A percentile compares a stretch with the other conserved stretches of the same genome.
Evolutionary conservation across 2,888 invertebrate genomes (phyloP).

Genomic region (Ennomos quercinarius): DNA sequence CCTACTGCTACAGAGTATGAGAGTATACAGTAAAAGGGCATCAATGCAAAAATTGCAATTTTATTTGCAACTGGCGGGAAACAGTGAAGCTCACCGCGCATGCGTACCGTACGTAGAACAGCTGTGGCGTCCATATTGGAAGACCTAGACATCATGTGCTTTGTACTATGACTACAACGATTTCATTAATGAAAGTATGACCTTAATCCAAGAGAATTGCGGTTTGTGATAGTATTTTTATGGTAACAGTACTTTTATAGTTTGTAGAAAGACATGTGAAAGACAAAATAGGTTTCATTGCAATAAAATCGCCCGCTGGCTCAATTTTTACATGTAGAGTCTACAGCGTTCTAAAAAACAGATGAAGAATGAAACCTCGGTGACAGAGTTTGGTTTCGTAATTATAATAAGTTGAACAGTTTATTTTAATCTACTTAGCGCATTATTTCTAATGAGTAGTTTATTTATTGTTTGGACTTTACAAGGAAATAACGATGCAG

Average conservation of each 20-base stretch:
- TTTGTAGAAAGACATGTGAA: background rate
- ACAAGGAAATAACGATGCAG: no score
- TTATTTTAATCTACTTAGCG: no score
- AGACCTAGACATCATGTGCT: conserved; percentile 42
- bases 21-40: no score
- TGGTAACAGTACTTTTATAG: background rate
- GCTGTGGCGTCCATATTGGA: conserved; percentile 78
- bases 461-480: no score
- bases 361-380: no score
- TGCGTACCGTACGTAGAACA: conserved; percentile 74
- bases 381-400: no score
- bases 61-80: conserved; percentile 61
- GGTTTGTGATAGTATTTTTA: conserved; percentile 16
- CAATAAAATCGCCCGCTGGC: background rate
- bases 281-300: background rate
- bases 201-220: conserved; percentile 31
- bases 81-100: conserved; percentile 57
- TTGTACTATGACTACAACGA: conserved; percentile 38
- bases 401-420: no score
- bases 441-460: no score
- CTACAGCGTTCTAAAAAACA: background rate
- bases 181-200: conserved; percentile 43
- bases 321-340: background rate
- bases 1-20: no score
- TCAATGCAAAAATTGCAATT: no score